Conservation (phyloP, 2,888 invertebrate species). For the Branchellion lobata region DNA sequence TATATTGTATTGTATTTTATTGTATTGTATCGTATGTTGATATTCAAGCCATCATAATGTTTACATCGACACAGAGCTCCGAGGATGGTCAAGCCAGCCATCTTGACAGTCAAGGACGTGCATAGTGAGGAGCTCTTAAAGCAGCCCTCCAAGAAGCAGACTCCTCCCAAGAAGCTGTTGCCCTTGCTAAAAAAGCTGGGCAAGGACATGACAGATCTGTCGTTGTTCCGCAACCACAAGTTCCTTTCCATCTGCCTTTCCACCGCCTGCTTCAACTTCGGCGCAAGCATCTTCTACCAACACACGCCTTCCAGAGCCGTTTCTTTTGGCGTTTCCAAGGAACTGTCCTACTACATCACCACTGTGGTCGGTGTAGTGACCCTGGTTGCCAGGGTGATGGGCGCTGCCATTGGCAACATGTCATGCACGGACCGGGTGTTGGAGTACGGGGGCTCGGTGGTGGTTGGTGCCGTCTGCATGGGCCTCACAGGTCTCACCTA, state of each 20-base stretch:
- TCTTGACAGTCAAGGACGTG: neutral
- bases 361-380: conserved; percentile 46
- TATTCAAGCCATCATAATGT: too few relatives aligned
- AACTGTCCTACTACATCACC: conserved; percentile 35
- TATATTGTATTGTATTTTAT: too few relatives aligned
- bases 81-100: neutral
- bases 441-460: conserved; percentile 42
- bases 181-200: conserved; percentile 5
- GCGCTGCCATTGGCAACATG: conserved; percentile 43
- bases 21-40: too few relatives aligned
- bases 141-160: neutral
- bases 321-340: conserved; percentile 11
- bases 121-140: neutral
- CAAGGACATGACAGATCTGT: conserved; percentile 36
- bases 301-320: conserved; percentile 46
- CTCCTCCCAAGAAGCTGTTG: neutral
- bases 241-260: conserved; percentile 43
- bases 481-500: conserved; percentile 18
- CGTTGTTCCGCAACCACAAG: conserved; percentile 30
- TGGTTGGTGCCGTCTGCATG: conserved; percentile 35
- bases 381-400: conserved; percentile 40
- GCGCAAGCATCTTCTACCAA: conserved; percentile 44
- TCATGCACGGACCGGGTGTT: conserved; percentile 38
- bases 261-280: conserved; percentile 45
- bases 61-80: neutral